These are phyloP conservation scores for Climacteris rufus DNA, from an alignment of 2,113 vertebrate genomes.

Conservation along the genomic window DNA sequence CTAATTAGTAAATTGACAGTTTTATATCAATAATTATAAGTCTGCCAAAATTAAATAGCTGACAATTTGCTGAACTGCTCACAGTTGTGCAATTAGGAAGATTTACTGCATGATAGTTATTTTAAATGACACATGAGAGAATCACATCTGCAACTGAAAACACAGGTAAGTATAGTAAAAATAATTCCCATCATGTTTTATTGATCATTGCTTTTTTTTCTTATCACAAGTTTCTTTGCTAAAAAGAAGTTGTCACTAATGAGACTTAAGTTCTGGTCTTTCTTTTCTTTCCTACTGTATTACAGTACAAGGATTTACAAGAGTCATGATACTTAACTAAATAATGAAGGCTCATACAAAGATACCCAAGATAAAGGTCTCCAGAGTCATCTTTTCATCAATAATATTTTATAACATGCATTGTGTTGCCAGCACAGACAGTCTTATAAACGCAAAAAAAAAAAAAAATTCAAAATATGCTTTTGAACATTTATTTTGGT, in stretches of 20 bases:
- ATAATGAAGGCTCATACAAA: background rate
- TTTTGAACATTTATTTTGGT: background rate
- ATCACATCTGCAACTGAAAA: background rate
- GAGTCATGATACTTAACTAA: background rate
- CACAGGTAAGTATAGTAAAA: background rate
- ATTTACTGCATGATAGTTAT: background rate
- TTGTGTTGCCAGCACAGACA: background rate
- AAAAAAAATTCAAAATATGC: accelerated
- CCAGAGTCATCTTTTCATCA: background rate
- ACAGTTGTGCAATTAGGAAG: background rate
- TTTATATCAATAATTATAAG: background rate
- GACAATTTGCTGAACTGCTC: background rate
- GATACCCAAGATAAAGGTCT: background rate
- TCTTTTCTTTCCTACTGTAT: background rate
- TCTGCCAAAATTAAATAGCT: background rate
- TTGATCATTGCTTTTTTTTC: background rate
- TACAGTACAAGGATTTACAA: background rate
- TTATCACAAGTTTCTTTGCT: background rate
- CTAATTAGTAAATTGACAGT: slow-evolving; percentile 19
- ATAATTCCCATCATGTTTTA: background rate
- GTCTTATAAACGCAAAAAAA: background rate
- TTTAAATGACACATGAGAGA: background rate
- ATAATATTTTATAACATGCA: background rate
- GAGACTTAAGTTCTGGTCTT: background rate
- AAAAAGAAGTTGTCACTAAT: background rate